A percentile compares a stretch with the other conserved stretches of the same genome.
Conservation (phyloP, 1,140 invertebrate species). For the Palaemon carinicauda region DNA sequence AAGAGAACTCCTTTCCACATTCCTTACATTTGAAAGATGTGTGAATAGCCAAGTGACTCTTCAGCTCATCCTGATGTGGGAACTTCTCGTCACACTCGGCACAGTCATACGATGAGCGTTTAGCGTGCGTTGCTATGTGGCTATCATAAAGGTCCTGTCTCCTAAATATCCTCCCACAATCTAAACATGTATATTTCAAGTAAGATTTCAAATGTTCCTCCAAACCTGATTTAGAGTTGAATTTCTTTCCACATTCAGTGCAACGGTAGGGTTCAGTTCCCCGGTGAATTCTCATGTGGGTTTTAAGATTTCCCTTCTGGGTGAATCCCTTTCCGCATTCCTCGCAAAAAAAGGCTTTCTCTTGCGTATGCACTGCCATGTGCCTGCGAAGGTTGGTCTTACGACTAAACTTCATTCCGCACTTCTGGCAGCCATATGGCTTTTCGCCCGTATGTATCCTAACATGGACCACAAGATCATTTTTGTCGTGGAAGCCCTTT, state of each 20-base stretch:
- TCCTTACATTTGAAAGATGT: neutral
- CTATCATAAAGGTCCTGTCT: neutral
- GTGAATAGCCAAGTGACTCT: neutral
- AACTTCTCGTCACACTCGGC: too few species aligned
- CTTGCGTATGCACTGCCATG: neutral
- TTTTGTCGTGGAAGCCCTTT: too few species aligned
- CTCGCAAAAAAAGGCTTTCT: neutral
- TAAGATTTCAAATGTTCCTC: too few species aligned
- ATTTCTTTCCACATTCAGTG: neutral
- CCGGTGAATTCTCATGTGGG: neutral
- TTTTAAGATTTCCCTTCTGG: neutral
- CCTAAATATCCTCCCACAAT: neutral
- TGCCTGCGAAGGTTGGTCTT: neutral
- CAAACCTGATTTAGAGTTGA: neutral
- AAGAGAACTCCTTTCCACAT: neutral
- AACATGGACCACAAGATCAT: too few species aligned
- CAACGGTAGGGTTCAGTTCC: neutral
- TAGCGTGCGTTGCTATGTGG: neutral
- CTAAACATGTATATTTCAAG: neutral
- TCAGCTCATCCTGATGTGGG: too few species aligned
- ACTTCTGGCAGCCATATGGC: neutral
- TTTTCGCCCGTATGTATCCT: neutral
- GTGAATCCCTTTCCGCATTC: neutral
- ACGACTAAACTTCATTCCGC: neutral
- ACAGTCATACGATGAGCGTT: too few species aligned